These are phyloP conservation scores for Brachionus sp. DNA, from an alignment of 1,140 invertebrate genomes.

Conservation along the genomic window DNA sequence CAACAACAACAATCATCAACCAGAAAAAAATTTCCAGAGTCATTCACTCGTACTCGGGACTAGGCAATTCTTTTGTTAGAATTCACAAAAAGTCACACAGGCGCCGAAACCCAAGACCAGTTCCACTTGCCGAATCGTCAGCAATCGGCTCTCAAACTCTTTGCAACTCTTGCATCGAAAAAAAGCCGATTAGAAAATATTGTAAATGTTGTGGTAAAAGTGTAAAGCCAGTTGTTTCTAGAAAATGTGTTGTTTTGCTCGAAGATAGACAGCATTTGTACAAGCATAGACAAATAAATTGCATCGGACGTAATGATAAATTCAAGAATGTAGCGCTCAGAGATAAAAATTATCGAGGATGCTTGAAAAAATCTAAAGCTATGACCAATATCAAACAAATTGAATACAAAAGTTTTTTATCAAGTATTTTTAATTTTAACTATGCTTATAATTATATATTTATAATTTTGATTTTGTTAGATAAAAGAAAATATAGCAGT, in stretches of 20 bases:
- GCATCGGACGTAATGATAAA: neutral
- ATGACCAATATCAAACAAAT: conserved; percentile 24
- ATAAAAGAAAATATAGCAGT: conserved; percentile 31
- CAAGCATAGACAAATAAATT: neutral
- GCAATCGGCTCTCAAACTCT: neutral
- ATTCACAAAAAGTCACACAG: neutral
- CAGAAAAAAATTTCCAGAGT: conserved; percentile 5
- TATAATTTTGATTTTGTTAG: neutral
- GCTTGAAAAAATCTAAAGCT: conserved; percentile 28
- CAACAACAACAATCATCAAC: conserved; percentile 20
- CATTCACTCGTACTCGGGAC: neutral
- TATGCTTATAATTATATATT: neutral
- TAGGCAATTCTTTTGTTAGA: neutral
- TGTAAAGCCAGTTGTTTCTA: neutral
- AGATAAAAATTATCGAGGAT: neutral
- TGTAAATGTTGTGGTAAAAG: conserved; percentile 37
- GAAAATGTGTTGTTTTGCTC: neutral
- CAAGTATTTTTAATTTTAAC: neutral
- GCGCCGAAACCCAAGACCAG: neutral
- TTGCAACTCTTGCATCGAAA: neutral
- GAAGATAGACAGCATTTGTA: neutral
- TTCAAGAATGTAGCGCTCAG: neutral
- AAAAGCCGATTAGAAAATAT: neutral
- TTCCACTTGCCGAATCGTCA: conserved; percentile 1
- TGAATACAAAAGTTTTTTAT: conserved; percentile 28